Evolutionary conservation across 1,140 invertebrate genomes (phyloP), one percentile per base, ranked within the genome.

Genomic region (Pogonomyrmex barbatus): DNA sequence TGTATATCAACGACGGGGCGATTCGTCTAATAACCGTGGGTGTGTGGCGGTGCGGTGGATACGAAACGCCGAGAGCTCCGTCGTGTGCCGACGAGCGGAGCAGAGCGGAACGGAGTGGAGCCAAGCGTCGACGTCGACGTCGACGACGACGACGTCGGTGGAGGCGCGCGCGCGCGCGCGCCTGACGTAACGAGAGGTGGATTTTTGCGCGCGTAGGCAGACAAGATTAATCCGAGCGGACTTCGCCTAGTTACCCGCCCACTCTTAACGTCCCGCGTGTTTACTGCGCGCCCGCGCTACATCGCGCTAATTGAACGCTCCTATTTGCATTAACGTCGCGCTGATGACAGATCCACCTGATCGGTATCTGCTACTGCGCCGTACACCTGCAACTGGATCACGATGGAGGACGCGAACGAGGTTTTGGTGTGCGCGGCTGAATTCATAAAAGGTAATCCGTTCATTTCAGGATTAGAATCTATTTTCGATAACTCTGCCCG

Each of bases 381-480:
- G 71, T 73, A 89, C 50, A 75, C 83, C 36, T 60, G 71, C 10
- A 58, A 89, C 70, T 58, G n/a, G 83, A 90, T 71, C 52, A 93
- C 84, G 76, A 95, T 96, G 96, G 95, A 96, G 78, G 92, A 94
- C 83, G 93, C 91, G 86, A 94, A 94, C 75, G 95, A 95, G 86
- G 91, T 96, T 76, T 88, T 96, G 85, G 93, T 96, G 33, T 95
- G 94, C 86, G 94, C 95, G 33, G 94, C 95, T 33, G 96, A 96
- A 92, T 96, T 96, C 88, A 95, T 96, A 70, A 96, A 95, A 95
- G 95, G 96, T 96, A 94, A 92, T 88, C 39, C 12, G 0, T 10
- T 8, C 24, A 24, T 24, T 24, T 24, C 2, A 3, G 5, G 17
- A 50, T 62, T 73, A 47, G 42, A 70, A 33, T 82, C 39, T 82